These are phyloP conservation scores for Chorisops tibialis DNA, from an alignment of 2,888 invertebrate genomes.

Conservation along the genomic window DNA sequence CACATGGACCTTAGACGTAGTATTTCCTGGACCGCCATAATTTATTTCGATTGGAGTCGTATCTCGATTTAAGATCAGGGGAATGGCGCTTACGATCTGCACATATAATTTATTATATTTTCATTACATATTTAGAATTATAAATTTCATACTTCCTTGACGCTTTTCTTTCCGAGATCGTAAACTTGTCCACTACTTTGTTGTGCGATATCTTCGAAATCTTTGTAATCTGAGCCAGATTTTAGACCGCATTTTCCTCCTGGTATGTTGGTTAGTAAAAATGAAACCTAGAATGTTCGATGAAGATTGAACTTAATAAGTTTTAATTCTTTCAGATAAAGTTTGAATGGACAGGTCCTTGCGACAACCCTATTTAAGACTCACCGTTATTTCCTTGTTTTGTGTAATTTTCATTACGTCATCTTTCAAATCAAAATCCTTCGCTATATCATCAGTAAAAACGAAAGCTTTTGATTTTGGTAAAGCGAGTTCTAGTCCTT, in stretches of 20 bases:
- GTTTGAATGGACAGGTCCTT: background rate
- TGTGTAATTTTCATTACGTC: slow-evolving; percentile 65
- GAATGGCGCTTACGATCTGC: slow-evolving; percentile 61
- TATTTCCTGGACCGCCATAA: slow-evolving; percentile 33
- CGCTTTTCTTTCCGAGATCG: slow-evolving; percentile 65
- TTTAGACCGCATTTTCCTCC: slow-evolving; percentile 54
- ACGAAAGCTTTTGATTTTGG: slow-evolving; percentile 70
- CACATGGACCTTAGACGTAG: slow-evolving; percentile 56
- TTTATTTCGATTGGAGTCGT: slow-evolving; percentile 64
- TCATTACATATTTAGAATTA: too few relatives aligned
- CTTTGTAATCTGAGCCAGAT: too few relatives aligned
- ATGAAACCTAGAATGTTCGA: too few relatives aligned
- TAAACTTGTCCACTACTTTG: slow-evolving; percentile 69
- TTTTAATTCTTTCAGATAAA: too few relatives aligned
- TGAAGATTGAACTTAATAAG: too few relatives aligned
- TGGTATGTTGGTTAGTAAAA: too few relatives aligned
- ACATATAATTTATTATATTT: background rate
- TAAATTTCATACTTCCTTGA: slow-evolving; percentile 60
- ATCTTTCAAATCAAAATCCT: slow-evolving; percentile 61
- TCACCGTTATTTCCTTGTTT: slow-evolving; percentile 68
- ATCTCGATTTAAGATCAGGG: slow-evolving; percentile 60
- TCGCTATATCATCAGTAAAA: slow-evolving; percentile 72
- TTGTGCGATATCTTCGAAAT: slow-evolving; percentile 50
- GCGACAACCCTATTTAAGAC: too few relatives aligned
- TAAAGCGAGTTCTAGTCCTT: slow-evolving; percentile 63